phyloP scores from a whole-genome alignment of 2,113 vertebrate genomes.

The Hiodon tergisus region DNA sequence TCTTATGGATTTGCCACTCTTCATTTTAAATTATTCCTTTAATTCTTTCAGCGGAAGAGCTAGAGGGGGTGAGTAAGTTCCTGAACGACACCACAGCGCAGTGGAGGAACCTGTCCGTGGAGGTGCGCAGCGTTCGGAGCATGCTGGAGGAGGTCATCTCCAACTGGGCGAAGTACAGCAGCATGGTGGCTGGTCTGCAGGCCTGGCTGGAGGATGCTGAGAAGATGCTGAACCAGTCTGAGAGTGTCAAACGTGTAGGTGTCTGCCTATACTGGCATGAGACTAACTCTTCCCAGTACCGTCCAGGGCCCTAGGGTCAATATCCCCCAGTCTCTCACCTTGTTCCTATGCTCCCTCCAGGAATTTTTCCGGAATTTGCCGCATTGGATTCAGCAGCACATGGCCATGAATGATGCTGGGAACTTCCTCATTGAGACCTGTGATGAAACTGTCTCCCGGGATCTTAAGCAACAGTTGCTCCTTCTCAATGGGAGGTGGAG shows the following conservation, averaged over 20 bases:
- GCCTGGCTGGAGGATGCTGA: constrained; percentile 96
- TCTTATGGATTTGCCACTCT: not conserved
- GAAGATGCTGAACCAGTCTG: constrained; percentile 87
- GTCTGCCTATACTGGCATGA: not conserved
- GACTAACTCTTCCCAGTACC: too few species aligned
- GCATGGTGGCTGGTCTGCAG: constrained; percentile 83
- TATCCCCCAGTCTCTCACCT: constrained; percentile 53
- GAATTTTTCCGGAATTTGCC: constrained; percentile 68
- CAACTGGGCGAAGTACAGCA: constrained; percentile 92
- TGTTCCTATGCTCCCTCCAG: constrained; percentile 61
- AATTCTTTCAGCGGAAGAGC: constrained; percentile 77
- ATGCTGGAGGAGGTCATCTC: constrained; percentile 95
- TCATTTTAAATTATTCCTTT: not conserved
- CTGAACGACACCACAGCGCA: constrained; percentile 82
- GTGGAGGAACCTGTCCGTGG: constrained; percentile 89
- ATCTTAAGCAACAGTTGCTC: constrained; percentile 91
- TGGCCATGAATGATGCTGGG: constrained; percentile 94
- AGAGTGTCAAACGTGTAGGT: constrained; percentile 80
- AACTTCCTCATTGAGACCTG: constrained; percentile 98
- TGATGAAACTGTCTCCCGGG: constrained; percentile 88
- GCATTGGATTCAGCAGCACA: constrained; percentile 88
- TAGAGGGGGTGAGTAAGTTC: constrained; percentile 85
- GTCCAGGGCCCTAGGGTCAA: not conserved
- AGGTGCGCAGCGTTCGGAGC: constrained; percentile 89
- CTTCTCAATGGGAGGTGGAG: constrained; percentile 76